phyloP scores from a whole-genome alignment of 2,113 vertebrate genomes.

The Macaca nemestrina region DNA sequence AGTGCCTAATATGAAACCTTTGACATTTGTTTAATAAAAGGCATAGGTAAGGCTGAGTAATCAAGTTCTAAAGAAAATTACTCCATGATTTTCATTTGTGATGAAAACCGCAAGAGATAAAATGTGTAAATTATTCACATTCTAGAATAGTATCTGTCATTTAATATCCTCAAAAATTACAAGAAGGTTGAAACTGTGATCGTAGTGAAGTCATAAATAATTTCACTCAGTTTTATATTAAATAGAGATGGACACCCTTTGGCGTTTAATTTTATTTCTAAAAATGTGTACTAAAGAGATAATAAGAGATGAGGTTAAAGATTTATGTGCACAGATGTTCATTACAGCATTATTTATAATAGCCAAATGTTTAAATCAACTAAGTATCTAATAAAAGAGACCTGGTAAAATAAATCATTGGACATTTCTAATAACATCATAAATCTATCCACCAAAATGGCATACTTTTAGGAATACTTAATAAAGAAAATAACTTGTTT shows the following conservation, averaged over 20 bases:
- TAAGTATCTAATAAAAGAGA: background rate
- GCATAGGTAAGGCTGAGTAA: background rate
- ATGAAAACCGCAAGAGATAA: slow-evolving; percentile 11
- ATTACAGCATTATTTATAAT: slow-evolving; percentile 33
- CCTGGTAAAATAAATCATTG: background rate
- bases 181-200: slow-evolving; percentile 15
- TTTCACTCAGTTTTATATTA: slow-evolving; percentile 28
- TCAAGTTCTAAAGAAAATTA: slow-evolving; percentile 12
- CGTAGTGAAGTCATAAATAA: background rate
- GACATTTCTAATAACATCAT: background rate
- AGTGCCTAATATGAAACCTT: background rate
- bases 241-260: background rate
- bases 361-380: slow-evolving; percentile 5
- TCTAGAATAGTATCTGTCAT: background rate
- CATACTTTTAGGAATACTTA: background rate
- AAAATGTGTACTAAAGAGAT: background rate
- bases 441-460: background rate
- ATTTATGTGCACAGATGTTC: slow-evolving; percentile 33
- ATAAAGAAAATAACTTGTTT: background rate
- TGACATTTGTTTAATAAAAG: background rate
- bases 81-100: background rate
- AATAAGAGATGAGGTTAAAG: slow-evolving; percentile 13
- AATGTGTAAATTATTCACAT: background rate
- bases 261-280: slow-evolving; percentile 40
- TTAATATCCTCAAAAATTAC: background rate